phyloP scores from a whole-genome alignment of 92 coral and sea anemone species.

The Parazoanthus swiftii region DNA sequence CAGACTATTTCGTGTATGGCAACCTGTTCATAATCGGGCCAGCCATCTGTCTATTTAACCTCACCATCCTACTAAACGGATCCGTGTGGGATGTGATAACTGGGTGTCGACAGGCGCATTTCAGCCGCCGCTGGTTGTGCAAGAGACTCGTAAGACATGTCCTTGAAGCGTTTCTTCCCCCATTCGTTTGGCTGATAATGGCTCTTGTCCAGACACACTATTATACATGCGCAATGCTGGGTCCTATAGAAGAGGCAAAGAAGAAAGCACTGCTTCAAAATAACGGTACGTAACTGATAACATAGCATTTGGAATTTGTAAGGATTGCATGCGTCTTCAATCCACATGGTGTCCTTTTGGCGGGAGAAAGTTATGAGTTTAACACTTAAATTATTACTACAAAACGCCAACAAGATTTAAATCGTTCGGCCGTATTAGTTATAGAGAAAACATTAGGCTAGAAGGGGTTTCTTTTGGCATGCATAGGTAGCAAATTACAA shows the following conservation, averaged over 20 bases:
- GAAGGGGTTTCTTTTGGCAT: too few species aligned
- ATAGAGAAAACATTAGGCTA: too few species aligned
- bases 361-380: too few species aligned
- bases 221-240: conserved; percentile 26
- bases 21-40: conserved; percentile 55
- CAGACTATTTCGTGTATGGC: conserved; percentile 41
- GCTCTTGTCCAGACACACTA: conserved; percentile 58
- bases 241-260: conserved; percentile 50
- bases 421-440: too few species aligned
- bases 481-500: too few species aligned
- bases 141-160: conserved; percentile 34
- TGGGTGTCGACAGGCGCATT: conserved; percentile 48
- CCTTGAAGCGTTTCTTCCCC: conserved; percentile 55
- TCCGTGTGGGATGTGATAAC: conserved; percentile 59
- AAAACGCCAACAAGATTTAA: too few species aligned
- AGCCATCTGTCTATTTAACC: conserved; percentile 50
- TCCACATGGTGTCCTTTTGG: too few species aligned
- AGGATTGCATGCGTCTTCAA: too few species aligned
- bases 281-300: conserved; percentile 2
- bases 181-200: conserved; percentile 58
- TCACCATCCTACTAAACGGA: conserved; percentile 49
- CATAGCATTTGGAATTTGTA: too few species aligned
- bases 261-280: conserved; percentile 31
- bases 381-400: too few species aligned
- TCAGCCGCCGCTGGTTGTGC: conserved; percentile 44